Evolutionary conservation across 1,140 invertebrate species (phyloP), one percentile per base, ranked within the genome.

Genomic region (Amphibalanus amphitrite): DNA sequence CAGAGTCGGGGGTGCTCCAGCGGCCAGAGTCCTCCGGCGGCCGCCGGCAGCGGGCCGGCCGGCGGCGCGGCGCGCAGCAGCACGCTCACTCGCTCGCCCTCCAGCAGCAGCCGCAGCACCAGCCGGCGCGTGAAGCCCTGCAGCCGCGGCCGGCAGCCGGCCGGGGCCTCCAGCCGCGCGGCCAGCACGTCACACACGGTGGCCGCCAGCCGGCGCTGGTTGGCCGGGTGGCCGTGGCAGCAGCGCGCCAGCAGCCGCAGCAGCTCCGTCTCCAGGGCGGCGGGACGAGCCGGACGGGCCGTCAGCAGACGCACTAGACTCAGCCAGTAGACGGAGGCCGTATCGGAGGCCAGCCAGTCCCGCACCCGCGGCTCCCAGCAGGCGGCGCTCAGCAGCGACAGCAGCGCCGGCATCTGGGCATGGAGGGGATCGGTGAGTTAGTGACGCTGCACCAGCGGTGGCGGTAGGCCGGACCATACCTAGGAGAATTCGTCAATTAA

Each of bases 71-170:
- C 83, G 67, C 86, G 86, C 3, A 92, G 73, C 40, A 75, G 72
- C 25, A 82, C 87, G 17, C 86, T 82, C 64, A 91, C 85, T 75
- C 90, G 91, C 79, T 95, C 91, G 78, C 89, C 90, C 76, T 93
- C 91, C 65, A 95, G 80, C 26, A 95, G 82, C 29, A 95, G 82
- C 78, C 94, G 91, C 15, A 95, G 80, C 70, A 95, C 87, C 30
- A 96, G 80, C 72, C 92, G 85, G 28, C 92, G 85, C 20, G 91
- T 91, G 79, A 95, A 95, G 20, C 92, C 91, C 23, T 90, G 91
- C 74, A 95, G 89, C 10, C 85, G 86, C 69, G 84, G 83, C 0
- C 84, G 79, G 76, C 84, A 84, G 73, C 83, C 85, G 77, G 85
- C 81, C 26, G 84, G 83, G 20, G 77, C 74, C 79, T 79, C 82